Evolutionary conservation across 1,140 invertebrate genomes (phyloP).

Genomic region (Lycorma delicatula): DNA sequence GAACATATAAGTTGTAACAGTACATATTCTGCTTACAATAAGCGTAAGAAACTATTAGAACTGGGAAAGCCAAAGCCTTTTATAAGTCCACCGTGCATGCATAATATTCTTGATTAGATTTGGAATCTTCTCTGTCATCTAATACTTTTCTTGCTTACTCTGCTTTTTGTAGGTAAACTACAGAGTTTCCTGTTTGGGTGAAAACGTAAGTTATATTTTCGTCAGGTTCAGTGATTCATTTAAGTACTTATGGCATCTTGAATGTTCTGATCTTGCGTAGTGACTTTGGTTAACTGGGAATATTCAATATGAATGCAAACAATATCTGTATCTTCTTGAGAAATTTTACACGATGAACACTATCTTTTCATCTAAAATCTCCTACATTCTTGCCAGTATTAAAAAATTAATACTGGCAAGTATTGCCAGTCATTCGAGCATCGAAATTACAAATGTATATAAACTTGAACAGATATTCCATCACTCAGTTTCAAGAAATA

Average conservation of each 20-base stretch:
- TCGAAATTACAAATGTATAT: constrained; percentile 10
- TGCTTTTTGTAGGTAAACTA: constrained; percentile 24
- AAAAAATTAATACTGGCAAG: neutral
- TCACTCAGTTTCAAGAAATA: neutral
- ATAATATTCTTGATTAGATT: constrained; percentile 15
- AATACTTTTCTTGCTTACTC: constrained; percentile 18
- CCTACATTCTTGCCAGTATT: neutral
- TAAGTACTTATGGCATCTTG: constrained; percentile 39
- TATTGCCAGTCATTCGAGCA: constrained; percentile 7
- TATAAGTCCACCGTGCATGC: constrained; percentile 27
- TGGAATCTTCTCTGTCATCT: constrained; percentile 17
- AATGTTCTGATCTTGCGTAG: constrained; percentile 37
- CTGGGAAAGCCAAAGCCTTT: constrained; percentile 29
- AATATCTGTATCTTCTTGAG: neutral
- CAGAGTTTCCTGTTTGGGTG: constrained; percentile 35
- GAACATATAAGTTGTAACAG: constrained; percentile 26
- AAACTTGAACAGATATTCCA: neutral
- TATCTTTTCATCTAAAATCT: constrained; percentile 5
- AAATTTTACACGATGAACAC: constrained; percentile 4
- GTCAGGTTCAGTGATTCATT: constrained; percentile 39
- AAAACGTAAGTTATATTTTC: constrained; percentile 43
- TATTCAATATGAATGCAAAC: constrained; percentile 5
- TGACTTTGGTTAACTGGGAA: constrained; percentile 14
- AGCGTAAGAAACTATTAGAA: constrained; percentile 23
- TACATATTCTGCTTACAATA: constrained; percentile 30